These are phyloP conservation scores for Drosophila birchii DNA, from an alignment of 2,888 invertebrate species.

Conservation along the genomic window DNA sequence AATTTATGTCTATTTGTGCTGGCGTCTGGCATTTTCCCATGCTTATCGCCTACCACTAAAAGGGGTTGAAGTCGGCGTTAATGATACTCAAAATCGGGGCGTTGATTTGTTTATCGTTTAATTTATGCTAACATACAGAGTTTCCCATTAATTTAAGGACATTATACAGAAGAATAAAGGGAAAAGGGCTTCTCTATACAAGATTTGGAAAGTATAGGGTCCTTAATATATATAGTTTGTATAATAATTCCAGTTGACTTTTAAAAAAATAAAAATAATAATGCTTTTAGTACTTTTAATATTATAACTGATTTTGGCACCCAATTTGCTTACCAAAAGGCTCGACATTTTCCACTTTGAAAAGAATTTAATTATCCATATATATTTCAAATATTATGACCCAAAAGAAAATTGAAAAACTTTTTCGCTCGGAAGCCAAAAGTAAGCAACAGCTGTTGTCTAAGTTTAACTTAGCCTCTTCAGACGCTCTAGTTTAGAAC, in stretches of 20 bases:
- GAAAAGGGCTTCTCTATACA: background rate
- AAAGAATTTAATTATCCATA: constrained; percentile 18
- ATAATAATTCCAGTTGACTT: too few species aligned
- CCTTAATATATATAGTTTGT: too few species aligned
- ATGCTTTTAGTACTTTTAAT: too few species aligned
- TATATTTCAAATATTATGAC: constrained; percentile 18
- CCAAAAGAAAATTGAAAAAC: constrained; percentile 22
- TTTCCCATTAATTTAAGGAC: constrained; percentile 54
- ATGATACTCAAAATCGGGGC: constrained; percentile 23
- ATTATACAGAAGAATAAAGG: constrained; percentile 33
- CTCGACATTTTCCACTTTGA: background rate
- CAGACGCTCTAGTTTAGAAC: constrained; percentile 54
- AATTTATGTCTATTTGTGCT: constrained; percentile 63
- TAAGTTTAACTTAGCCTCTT: constrained; percentile 29
- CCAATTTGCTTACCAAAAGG: background rate
- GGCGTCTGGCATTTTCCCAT: constrained; percentile 52
- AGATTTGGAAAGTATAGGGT: background rate
- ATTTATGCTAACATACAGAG: constrained; percentile 48
- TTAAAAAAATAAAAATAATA: too few species aligned
- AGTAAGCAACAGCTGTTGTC: constrained; percentile 47
- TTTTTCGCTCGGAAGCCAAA: constrained; percentile 39
- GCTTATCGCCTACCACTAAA: constrained; percentile 44
- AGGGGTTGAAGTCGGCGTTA: constrained; percentile 22
- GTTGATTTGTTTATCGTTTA: constrained; percentile 65
- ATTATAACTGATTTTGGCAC: background rate